These are phyloP conservation scores for Drosophila ercepeae DNA, from an alignment of 1,140 invertebrate species.

Conservation along the genomic window DNA sequence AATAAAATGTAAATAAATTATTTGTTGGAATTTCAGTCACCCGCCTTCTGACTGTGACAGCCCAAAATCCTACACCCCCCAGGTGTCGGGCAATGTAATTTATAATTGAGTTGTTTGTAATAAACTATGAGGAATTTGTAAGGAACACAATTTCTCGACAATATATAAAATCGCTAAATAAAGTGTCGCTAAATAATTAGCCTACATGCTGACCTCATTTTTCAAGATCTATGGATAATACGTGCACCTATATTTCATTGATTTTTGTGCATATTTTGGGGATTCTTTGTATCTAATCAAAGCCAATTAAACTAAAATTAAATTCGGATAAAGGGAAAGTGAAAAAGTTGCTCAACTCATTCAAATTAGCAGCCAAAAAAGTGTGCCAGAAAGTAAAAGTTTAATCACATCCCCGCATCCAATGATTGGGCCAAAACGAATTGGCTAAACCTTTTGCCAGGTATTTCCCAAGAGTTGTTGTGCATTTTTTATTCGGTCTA, in stretches of 20 bases:
- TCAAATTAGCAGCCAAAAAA: conserved; percentile 30
- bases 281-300: too few relatives aligned
- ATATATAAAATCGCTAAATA: too few relatives aligned
- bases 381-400: conserved; percentile 79
- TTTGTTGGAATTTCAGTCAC: conserved; percentile 27
- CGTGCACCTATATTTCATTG: neutral
- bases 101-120: conserved; percentile 34
- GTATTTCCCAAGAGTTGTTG: conserved; percentile 60
- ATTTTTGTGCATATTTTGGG: too few relatives aligned
- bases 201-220: conserved; percentile 64
- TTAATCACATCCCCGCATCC: conserved; percentile 39
- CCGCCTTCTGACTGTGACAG: conserved; percentile 12
- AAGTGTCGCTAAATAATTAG: conserved; percentile 49
- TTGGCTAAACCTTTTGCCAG: conserved; percentile 56
- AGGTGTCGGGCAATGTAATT: conserved; percentile 17
- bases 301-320: conserved; percentile 20
- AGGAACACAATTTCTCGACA: conserved; percentile 32
- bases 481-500: conserved; percentile 7
- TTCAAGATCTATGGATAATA: conserved; percentile 6
- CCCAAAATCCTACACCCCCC: conserved; percentile 1
- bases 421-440: conserved; percentile 56
- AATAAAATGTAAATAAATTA: conserved; percentile 38
- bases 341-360: conserved; percentile 22
- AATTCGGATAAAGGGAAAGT: conserved; percentile 31
- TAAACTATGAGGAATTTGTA: conserved; percentile 31